Evolutionary conservation across 2,797 vertebrate genomes (phyloP).

Genomic region (Phalloptychus januarius): DNA sequence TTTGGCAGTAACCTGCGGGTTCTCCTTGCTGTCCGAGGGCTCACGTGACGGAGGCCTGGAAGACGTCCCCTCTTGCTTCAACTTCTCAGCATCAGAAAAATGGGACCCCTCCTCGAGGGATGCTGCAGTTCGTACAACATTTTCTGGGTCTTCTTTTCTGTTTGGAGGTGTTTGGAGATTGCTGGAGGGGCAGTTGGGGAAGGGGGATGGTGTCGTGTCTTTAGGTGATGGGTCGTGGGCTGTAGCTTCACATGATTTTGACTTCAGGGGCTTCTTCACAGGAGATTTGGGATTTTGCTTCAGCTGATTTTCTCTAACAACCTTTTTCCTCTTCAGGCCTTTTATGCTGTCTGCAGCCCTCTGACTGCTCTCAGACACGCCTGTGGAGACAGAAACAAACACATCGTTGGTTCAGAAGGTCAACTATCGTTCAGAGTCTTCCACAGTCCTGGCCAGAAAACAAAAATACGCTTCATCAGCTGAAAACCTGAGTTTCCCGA

Average conservation of each 20-base stretch:
- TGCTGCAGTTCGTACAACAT: slow-evolving; percentile 64
- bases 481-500: background rate
- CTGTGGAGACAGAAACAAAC: slow-evolving; percentile 68
- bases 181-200: slow-evolving; percentile 71
- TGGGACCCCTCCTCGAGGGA: slow-evolving; percentile 58
- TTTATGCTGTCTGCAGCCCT: slow-evolving; percentile 89
- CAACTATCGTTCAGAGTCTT: background rate
- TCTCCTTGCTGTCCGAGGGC: slow-evolving; percentile 67
- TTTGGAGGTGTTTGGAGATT: slow-evolving; percentile 55
- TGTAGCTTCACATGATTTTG: slow-evolving; percentile 74
- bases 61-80: slow-evolving; percentile 67
- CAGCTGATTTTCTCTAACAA: slow-evolving; percentile 92
- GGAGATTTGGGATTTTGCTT: slow-evolving; percentile 98
- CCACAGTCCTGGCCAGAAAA: background rate
- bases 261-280: slow-evolving; percentile 88
- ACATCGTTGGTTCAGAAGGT: background rate
- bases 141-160: slow-evolving; percentile 79
- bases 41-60: slow-evolving; percentile 72
- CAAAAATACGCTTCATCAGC: background rate
- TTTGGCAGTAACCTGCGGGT: slow-evolving; percentile 58
- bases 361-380: slow-evolving; percentile 83
- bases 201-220: slow-evolving; percentile 58
- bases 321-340: slow-evolving; percentile 97
- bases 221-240: slow-evolving; percentile 72
- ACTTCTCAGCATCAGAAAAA: slow-evolving; percentile 56